Conservation (phyloP, 2,797 vertebrate species). For the Muscicapa striata region DNA sequence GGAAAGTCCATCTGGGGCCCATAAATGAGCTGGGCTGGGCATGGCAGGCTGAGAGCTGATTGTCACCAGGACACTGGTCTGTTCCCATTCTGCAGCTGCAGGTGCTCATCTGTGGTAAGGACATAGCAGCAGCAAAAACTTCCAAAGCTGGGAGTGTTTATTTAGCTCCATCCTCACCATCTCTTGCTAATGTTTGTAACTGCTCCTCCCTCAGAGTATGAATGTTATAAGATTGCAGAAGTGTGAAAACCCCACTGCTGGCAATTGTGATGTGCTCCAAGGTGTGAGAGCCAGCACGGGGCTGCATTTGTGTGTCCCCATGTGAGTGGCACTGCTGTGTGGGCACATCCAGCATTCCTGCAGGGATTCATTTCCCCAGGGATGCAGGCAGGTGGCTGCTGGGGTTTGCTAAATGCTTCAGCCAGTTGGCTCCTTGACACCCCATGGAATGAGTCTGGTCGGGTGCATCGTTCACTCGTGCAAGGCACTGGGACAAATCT, state of each 20-base stretch:
- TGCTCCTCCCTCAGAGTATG: neutral
- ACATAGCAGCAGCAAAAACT: neutral
- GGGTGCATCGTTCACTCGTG: no score
- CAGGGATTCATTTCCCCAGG: neutral
- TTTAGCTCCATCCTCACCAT: neutral
- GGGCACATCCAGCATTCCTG: fast-evolving
- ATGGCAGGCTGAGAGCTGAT: neutral
- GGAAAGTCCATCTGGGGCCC: neutral
- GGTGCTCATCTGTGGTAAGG: neutral
- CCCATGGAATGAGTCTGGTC: no score
- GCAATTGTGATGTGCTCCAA: neutral
- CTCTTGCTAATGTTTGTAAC: neutral
- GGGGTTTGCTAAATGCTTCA: no score
- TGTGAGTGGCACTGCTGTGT: neutral
- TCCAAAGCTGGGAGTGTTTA: neutral
- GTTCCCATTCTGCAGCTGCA: neutral
- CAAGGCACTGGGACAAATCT: no score
- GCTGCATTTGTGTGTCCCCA: neutral
- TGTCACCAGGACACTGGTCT: neutral
- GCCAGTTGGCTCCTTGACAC: no score
- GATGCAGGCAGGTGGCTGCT: neutral
- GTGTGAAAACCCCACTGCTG: no score
- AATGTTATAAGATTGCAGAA: fast-evolving
- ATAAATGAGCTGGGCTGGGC: neutral
- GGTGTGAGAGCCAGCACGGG: neutral